Percentiles rank a stretch among this genome's conserved stretches.
Conservation (phyloP, 92 coral and sea anemone genomes). For the Heteractis magnifica region DNA sequence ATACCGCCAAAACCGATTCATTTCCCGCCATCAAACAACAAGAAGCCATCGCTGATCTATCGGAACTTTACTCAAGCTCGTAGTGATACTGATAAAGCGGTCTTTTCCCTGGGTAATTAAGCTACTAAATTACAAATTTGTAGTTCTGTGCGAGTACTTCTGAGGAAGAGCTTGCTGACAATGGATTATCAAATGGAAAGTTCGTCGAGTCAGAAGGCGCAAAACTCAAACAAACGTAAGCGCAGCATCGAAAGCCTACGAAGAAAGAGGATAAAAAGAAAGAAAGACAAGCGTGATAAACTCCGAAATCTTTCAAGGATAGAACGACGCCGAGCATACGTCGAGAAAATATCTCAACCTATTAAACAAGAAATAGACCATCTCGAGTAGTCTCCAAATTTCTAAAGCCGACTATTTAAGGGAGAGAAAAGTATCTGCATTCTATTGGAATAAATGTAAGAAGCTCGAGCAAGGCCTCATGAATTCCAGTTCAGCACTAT, state of each 20-base stretch:
- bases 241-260: neutral
- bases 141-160: constrained; percentile 2
- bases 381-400: neutral
- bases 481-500: too few species aligned
- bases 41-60: too few species aligned
- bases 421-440: neutral
- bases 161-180: neutral
- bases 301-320: neutral
- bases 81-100: too few species aligned
- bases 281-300: neutral
- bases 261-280: neutral
- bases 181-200: neutral
- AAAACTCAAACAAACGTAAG: neutral
- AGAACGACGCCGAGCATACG: neutral
- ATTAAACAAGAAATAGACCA: neutral
- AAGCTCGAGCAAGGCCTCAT: neutral
- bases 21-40: too few species aligned
- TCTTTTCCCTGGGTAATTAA: neutral
- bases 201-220: neutral
- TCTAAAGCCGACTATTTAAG: neutral
- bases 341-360: neutral
- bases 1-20: too few species aligned
- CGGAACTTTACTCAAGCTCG: too few species aligned
- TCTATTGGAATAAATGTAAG: constrained; percentile 1
- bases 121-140: neutral